Conservation (phyloP, 2,888 invertebrate species). For the Dicranocentrus wangi region DNA sequence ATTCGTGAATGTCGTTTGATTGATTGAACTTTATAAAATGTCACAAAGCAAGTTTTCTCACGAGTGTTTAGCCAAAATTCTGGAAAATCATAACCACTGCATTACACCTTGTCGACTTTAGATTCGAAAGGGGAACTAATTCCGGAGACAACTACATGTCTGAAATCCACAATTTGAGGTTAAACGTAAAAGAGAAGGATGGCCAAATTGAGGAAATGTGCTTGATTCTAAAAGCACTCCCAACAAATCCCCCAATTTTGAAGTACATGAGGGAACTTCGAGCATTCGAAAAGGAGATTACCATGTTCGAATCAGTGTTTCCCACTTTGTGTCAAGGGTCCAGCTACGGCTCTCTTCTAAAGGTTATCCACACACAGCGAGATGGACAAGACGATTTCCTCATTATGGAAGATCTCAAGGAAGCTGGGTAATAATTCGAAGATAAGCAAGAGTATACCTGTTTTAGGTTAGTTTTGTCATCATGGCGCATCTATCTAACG, state of each 20-base stretch:
- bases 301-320: slow-evolving; percentile 19
- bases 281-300: slow-evolving; percentile 32
- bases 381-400: neutral
- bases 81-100: neutral
- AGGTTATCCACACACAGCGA: neutral
- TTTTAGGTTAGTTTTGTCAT: no score
- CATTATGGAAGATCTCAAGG: slow-evolving; percentile 22
- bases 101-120: neutral
- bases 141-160: slow-evolving; percentile 32
- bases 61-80: no score
- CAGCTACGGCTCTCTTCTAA: neutral
- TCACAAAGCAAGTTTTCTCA: no score
- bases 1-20: no score
- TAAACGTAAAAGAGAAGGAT: neutral
- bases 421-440: neutral
- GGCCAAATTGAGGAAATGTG: neutral
- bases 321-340: neutral
- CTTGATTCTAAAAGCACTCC: slow-evolving; percentile 27
- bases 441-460: no score
- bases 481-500: neutral
- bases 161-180: neutral
- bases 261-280: slow-evolving; percentile 11
- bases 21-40: no score
- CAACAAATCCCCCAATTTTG: slow-evolving; percentile 11
- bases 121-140: neutral